Evolutionary conservation across 2,797 vertebrate species (phyloP).

Genomic region (Acanthiza pusilla): DNA sequence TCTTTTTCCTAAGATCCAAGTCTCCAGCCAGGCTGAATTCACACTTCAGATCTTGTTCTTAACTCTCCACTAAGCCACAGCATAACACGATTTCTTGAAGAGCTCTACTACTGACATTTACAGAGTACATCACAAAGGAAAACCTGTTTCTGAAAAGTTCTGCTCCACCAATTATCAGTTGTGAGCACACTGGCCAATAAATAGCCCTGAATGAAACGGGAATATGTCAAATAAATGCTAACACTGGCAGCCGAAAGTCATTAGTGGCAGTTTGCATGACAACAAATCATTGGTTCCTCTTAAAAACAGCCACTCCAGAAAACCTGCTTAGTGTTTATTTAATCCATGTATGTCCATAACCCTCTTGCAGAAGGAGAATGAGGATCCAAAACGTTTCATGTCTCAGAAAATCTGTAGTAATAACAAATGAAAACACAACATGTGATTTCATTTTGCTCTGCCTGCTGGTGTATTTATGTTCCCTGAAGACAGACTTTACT

Average conservation of each 20-base stretch:
- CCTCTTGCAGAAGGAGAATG: background rate
- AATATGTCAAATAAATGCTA: slow-evolving; percentile 23
- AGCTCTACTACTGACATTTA: background rate
- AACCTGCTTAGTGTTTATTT: background rate
- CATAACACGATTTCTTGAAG: background rate
- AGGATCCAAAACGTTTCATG: background rate
- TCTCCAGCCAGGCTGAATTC: background rate
- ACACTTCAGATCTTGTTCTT: background rate
- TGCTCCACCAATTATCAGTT: background rate
- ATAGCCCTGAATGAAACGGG: background rate
- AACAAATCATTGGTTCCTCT: slow-evolving; percentile 3
- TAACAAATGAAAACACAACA: background rate
- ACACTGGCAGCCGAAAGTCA: slow-evolving; percentile 3
- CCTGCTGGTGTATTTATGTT: background rate
- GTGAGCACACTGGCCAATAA: background rate
- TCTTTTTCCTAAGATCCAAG: background rate
- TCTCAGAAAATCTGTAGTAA: background rate
- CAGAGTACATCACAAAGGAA: background rate
- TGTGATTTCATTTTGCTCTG: background rate
- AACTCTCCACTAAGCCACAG: background rate
- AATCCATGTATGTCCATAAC: background rate
- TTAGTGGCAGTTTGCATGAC: slow-evolving; percentile 8
- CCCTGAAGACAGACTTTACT: background rate
- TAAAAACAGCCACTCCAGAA: background rate
- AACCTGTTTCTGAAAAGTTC: background rate